These are phyloP conservation scores for Mustelus asterias DNA, from an alignment of 2,113 vertebrate species.

Conservation along the genomic window DNA sequence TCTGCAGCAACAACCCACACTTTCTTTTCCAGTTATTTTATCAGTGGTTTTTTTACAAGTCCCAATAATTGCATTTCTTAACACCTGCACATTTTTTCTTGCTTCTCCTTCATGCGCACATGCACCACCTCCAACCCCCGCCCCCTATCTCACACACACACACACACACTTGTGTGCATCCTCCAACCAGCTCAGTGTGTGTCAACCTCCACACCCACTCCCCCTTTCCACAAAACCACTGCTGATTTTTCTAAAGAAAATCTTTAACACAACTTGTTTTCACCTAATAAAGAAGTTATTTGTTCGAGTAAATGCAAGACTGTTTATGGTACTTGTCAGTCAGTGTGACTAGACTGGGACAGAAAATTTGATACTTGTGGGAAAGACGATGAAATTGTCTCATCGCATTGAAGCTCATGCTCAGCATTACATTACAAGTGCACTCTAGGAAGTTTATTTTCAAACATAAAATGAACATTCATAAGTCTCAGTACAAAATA, in stretches of 20 bases:
- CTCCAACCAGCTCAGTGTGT: not conserved
- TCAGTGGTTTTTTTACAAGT: slow-evolving; percentile 14
- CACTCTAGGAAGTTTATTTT: not conserved
- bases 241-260: not conserved
- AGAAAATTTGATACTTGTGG: slow-evolving; percentile 16
- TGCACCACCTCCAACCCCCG: not conserved
- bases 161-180: not conserved
- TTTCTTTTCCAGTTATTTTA: slow-evolving; percentile 26
- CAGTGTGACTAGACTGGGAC: not conserved
- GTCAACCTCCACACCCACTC: slow-evolving; percentile 22
- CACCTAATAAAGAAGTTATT: not conserved
- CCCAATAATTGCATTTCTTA: not conserved
- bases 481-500: not conserved
- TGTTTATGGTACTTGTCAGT: not conserved
- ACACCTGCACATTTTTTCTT: not conserved
- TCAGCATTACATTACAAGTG: not conserved
- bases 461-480: slow-evolving; percentile 7
- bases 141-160: not conserved
- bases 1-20: not conserved
- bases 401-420: not conserved
- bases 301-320: not conserved
- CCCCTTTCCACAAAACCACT: slow-evolving; percentile 30
- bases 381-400: not conserved
- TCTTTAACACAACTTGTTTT: slow-evolving; percentile 16
- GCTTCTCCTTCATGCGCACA: not conserved